Evolutionary conservation across 2,797 vertebrate genomes (phyloP).

Genomic region (Sylvia borin): DNA sequence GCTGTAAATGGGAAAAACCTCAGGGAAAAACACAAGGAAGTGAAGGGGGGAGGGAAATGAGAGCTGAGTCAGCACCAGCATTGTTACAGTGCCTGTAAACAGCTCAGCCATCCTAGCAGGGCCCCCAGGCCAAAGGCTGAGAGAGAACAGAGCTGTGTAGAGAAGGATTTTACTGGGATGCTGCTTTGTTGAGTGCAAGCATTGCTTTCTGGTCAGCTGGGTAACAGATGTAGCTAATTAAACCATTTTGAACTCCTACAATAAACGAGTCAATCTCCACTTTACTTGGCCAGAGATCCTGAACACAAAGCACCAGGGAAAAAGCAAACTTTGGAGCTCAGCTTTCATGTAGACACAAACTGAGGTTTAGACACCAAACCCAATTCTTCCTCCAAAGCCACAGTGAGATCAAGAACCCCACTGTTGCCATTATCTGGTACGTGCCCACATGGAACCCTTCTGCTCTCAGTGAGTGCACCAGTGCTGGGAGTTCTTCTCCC

Average conservation of each 20-base stretch:
- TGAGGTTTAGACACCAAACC: neutral
- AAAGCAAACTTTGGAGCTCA: neutral
- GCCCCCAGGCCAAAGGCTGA: conserved; percentile 36
- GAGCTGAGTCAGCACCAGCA: conserved; percentile 58
- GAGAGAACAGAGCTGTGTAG: neutral
- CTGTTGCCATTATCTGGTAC: fast-evolving
- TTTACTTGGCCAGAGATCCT: conserved; percentile 20
- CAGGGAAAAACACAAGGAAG: conserved; percentile 42
- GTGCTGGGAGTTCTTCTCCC: neutral
- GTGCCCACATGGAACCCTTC: neutral
- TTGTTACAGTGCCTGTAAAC: conserved; percentile 55
- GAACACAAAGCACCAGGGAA: neutral
- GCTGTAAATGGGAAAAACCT: conserved; percentile 58
- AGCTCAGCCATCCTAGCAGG: conserved; percentile 12
- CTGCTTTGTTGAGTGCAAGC: neutral
- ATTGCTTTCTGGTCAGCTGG: conserved; percentile 42
- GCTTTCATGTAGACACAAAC: neutral
- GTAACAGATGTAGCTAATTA: conserved; percentile 57
- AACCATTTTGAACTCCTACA: conserved; percentile 29
- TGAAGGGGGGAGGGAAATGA: conserved; percentile 32
- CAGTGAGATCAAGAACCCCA: neutral
- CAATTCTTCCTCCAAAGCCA: neutral
- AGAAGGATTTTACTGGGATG: conserved; percentile 15
- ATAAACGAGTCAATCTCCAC: conserved; percentile 43
- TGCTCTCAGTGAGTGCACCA: neutral